Percentiles rank a stretch among this genome's conserved stretches.
These are phyloP conservation scores for Vireo altiloquus DNA, from an alignment of 2,113 vertebrate genomes.

Conservation along the genomic window DNA sequence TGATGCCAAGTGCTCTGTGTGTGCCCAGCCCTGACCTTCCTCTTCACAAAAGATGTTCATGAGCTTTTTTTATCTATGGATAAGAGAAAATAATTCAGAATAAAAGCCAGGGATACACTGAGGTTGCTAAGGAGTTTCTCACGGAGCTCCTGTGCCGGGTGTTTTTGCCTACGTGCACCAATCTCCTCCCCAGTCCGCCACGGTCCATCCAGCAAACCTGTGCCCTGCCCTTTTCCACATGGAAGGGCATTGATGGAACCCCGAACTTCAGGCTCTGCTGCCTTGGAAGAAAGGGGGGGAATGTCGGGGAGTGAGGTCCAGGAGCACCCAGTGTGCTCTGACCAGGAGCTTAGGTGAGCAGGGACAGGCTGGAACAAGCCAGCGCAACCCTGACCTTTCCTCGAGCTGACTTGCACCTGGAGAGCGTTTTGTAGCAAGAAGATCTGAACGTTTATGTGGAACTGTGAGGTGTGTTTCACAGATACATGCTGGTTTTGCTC, in stretches of 20 bases:
- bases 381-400: neutral
- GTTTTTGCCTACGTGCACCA: fast-evolving
- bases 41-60: fast-evolving
- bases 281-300: neutral
- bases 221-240: fast-evolving
- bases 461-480: neutral
- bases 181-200: neutral
- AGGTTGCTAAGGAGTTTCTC: neutral
- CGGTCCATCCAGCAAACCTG: fast-evolving
- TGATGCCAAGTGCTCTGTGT: neutral
- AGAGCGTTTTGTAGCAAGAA: neutral
- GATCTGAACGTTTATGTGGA: neutral
- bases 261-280: fast-evolving
- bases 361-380: neutral
- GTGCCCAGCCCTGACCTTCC: neutral
- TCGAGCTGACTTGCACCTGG: neutral
- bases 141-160: fast-evolving
- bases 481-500: neutral
- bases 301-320: fast-evolving
- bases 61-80: neutral
- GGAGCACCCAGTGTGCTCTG: fast-evolving
- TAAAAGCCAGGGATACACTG: no score
- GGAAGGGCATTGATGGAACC: neutral
- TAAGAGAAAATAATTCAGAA: neutral
- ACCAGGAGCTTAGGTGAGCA: neutral